Evolutionary conservation across 1,140 invertebrate genomes (phyloP).

Genomic region (Calliphora vicina): DNA sequence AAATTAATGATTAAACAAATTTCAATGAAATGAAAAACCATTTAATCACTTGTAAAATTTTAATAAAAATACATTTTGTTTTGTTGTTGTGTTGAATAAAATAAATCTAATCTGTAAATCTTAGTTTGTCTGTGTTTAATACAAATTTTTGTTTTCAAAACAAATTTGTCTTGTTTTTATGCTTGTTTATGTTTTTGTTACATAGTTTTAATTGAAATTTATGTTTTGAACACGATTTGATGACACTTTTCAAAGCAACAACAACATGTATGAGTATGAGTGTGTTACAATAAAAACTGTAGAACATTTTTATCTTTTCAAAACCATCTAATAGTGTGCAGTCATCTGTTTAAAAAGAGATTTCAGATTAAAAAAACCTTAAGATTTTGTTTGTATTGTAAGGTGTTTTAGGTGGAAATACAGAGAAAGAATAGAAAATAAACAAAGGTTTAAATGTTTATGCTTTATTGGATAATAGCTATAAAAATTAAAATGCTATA

Average conservation of each 20-base stretch:
- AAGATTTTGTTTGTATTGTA: background rate
- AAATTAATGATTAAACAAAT: too few relatives aligned
- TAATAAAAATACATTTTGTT: too few relatives aligned
- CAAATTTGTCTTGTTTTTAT: background rate
- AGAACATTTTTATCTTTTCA: background rate
- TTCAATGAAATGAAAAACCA: too few relatives aligned
- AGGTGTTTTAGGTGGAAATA: background rate
- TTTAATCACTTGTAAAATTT: too few relatives aligned
- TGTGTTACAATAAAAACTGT: background rate
- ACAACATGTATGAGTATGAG: background rate
- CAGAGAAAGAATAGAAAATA: background rate
- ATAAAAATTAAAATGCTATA: constrained; percentile 26
- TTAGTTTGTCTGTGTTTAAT: too few relatives aligned
- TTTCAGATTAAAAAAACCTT: background rate
- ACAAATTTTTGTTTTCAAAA: background rate
- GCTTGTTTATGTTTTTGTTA: background rate
- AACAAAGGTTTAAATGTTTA: background rate
- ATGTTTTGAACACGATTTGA: background rate
- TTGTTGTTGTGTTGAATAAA: too few relatives aligned
- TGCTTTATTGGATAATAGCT: background rate
- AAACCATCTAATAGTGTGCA: constrained; percentile 8
- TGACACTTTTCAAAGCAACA: constrained; percentile 14
- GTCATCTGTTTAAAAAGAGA: background rate
- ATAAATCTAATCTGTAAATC: too few relatives aligned
- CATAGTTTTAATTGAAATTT: background rate